Base-by-base conservation (phyloP, 2,888 invertebrate genomes). In the Malthinus seriepunctatus region DNA sequence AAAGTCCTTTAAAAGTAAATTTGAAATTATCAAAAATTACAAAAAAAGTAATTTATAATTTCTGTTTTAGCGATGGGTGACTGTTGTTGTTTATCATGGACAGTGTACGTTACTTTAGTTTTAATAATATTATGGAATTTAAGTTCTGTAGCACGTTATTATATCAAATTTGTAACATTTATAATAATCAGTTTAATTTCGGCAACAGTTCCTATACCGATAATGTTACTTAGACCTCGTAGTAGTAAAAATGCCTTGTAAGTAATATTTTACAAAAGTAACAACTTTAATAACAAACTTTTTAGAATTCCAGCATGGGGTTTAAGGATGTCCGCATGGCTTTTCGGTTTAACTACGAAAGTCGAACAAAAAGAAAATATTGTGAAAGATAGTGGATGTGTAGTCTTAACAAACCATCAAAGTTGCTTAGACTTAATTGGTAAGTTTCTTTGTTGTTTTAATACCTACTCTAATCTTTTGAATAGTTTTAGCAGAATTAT, bases 381-480 rank as follows among this genome's bases (percentile, higher is more conserved):
- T 8, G 86, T 88, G 62, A 83, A 86, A 71, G 84, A 88, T 47
- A 83, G 87, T 56, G 92, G 95, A 0, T 88, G 87, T 69, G 88
- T 96, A 8, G 85, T 95, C 7, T 81, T 95, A 10, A 84, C 93
- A 60, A 96, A 96, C 80, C 95, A 96, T 76, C 95, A 95, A 80
- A 94, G 93, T 75, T 84, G 88, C 15, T 77, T 96, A 51, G 96
- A 96, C 78, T 83, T 95, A 56, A 85, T 90, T 68, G 89, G 94
- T 93, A n/a, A 15, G 39, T 15, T 4, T 14, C 1, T 15, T 15
- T 15, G 1, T 8, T 15, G 2, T n/a, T 42, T 15, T 42, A 15
- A 7, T 9, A 3, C n/a, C n/a, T n/a, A n/a, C 4, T n/a, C n/a
- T 9, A 23, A 23, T 5, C 23, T 14, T 48, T 56, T 23, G 42